phyloP scores from a whole-genome alignment of 2,888 invertebrate genomes.

The Asteroscopus sphinx region DNA sequence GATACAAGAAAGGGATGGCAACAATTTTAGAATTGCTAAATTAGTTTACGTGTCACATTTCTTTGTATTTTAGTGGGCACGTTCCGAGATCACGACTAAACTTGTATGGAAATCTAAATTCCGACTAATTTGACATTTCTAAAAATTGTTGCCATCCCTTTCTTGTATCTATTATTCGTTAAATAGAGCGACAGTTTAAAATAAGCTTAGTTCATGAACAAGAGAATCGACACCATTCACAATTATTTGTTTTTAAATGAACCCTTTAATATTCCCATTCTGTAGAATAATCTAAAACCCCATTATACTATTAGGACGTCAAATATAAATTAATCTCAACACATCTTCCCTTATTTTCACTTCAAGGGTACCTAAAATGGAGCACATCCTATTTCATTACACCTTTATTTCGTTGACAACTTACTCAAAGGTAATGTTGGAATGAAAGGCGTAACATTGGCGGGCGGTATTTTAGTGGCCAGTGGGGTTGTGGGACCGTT shows the following conservation, averaged over 20 bases:
- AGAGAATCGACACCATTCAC: no score
- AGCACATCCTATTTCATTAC: slow-evolving; percentile 7
- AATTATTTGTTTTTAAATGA: background rate
- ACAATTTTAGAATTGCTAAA: no score
- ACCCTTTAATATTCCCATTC: background rate
- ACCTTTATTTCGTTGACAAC: slow-evolving; percentile 47
- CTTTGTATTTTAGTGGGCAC: no score
- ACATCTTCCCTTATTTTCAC: slow-evolving; percentile 25
- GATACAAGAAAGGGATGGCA: no score
- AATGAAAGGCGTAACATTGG: slow-evolving; percentile 95
- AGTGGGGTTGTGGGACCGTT: slow-evolving; percentile 99
- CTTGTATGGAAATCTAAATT: no score
- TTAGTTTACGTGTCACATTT: no score
- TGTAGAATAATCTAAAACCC: slow-evolving; percentile 14
- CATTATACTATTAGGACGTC: slow-evolving; percentile 8
- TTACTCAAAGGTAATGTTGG: slow-evolving; percentile 95
- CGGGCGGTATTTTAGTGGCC: slow-evolving; percentile 96
- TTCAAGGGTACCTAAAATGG: slow-evolving; percentile 40
- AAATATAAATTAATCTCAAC: slow-evolving; percentile 7
- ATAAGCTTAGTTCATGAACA: no score
- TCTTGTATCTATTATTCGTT: no score
- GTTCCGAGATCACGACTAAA: no score
- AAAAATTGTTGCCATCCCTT: no score
- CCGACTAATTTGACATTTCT: no score
- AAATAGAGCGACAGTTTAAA: no score